These are phyloP conservation scores for Melieria omissa DNA, from an alignment of 2,888 invertebrate genomes.

Conservation along the genomic window DNA sequence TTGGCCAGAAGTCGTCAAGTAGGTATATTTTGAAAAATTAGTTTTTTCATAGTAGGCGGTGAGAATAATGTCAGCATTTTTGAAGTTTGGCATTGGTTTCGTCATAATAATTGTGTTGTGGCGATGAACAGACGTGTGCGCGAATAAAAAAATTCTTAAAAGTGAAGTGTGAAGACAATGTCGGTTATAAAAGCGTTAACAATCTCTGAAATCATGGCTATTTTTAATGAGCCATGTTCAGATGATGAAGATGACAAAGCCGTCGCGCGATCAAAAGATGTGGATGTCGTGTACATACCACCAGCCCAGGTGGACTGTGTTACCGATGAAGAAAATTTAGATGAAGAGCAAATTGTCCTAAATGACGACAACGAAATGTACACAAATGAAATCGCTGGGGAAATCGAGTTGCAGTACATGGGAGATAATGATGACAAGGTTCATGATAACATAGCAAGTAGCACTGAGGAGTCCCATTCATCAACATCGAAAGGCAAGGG, in stretches of 20 bases:
- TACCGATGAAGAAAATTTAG: slow-evolving; percentile 22
- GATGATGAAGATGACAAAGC: slow-evolving; percentile 1
- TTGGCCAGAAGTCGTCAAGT: too few relatives aligned
- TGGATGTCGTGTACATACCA: slow-evolving; percentile 25
- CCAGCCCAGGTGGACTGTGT: slow-evolving; percentile 16
- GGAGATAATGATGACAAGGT: neutral
- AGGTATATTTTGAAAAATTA: too few relatives aligned
- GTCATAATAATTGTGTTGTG: too few relatives aligned
- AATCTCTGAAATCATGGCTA: neutral
- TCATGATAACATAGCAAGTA: too few relatives aligned
- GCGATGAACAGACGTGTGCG: too few relatives aligned
- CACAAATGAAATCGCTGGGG: slow-evolving; percentile 10
- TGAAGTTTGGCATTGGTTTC: too few relatives aligned
- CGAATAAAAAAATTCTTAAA: neutral
- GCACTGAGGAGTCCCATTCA: too few relatives aligned
- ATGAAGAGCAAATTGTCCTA: slow-evolving; percentile 11
- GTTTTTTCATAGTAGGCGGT: too few relatives aligned
- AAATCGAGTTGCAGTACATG: slow-evolving; percentile 8
- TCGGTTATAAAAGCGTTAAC: neutral
- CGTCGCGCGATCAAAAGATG: neutral
- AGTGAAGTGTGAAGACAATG: neutral
- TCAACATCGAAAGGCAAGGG: too few relatives aligned
- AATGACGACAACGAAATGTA: slow-evolving; percentile 13
- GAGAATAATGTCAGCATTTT: too few relatives aligned
- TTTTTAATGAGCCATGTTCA: neutral